Conservation (phyloP, 30 jellyfish, hydroid and myxozoan species). For the Hydractinia symbiolongicarpus region DNA sequence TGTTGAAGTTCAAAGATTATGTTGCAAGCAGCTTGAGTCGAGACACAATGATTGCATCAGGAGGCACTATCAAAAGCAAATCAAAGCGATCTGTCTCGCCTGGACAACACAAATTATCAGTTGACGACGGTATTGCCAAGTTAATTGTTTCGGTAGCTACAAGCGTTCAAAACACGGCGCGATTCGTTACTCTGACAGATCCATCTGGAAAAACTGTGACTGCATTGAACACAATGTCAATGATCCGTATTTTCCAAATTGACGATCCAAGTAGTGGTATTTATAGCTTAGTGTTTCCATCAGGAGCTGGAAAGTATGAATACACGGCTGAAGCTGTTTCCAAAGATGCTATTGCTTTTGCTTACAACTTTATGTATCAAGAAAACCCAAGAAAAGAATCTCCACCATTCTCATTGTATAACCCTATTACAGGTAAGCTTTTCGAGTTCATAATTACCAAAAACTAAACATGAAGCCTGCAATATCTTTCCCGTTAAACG, state of each 20-base stretch:
- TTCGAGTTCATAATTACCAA: neutral
- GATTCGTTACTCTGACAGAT: slow-evolving; percentile 15
- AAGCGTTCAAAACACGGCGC: slow-evolving; percentile 21
- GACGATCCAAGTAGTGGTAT: neutral
- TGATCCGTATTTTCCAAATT: slow-evolving; percentile 25
- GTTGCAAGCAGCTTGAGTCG: slow-evolving; percentile 43
- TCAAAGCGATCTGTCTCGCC: neutral
- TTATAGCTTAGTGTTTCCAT: neutral
- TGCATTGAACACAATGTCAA: slow-evolving; percentile 24
- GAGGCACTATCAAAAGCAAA: slow-evolving; percentile 36
- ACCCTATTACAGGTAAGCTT: neutral
- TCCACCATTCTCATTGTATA: neutral
- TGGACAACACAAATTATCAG: neutral
- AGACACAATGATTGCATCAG: slow-evolving; percentile 56
- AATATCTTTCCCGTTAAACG: neutral
- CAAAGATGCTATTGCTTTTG: slow-evolving; percentile 6
- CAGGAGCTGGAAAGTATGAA: neutral
- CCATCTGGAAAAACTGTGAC: slow-evolving; percentile 17
- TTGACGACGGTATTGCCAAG: slow-evolving; percentile 32
- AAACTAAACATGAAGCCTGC: neutral
- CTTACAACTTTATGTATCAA: neutral
- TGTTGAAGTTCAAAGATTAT: slow-evolving; percentile 28
- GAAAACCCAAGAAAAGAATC: neutral
- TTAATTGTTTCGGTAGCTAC: slow-evolving; percentile 33
- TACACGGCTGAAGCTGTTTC: neutral